Conservation (phyloP, 2,888 invertebrate species). For the Cheilosia variabilis region DNA sequence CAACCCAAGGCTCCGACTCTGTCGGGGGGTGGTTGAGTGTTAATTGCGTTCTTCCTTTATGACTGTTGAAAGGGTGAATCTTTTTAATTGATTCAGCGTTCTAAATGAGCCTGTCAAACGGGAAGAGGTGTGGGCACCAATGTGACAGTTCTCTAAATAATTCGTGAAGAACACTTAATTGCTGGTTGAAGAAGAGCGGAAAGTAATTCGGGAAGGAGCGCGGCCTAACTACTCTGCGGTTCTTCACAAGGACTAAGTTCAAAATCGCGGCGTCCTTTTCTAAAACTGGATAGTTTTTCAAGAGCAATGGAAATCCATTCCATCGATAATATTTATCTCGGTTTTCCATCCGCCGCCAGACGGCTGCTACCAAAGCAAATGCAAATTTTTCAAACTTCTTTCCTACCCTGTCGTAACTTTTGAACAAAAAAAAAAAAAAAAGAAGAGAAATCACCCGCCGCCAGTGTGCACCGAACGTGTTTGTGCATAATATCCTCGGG, state of each 20-base stretch:
- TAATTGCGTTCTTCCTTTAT: constrained; percentile 69
- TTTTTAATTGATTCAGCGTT: constrained; percentile 67
- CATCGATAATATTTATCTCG: constrained; percentile 44
- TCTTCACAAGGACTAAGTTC: not conserved
- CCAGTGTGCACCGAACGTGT: constrained; percentile 45
- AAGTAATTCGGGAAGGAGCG: not conserved
- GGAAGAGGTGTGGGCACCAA: constrained; percentile 21
- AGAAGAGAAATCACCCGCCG: not conserved
- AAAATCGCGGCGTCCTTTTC: not conserved
- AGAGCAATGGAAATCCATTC: constrained; percentile 22
- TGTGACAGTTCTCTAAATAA: constrained; percentile 57
- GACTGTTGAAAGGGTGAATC: constrained; percentile 57
- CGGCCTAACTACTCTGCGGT: not conserved
- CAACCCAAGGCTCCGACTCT: constrained; percentile 1
- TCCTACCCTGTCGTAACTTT: not conserved
- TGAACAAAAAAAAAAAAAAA: not conserved
- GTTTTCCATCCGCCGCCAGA: constrained; percentile 28
- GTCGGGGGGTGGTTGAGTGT: constrained; percentile 54
- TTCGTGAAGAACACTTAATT: constrained; percentile 40
- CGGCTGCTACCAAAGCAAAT: constrained; percentile 37
- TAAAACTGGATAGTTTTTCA: not conserved
- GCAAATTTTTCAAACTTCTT: constrained; percentile 25
- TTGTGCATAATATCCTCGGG: constrained; percentile 59
- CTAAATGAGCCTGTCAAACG: constrained; percentile 38
- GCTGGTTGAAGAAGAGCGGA: not conserved